Evolutionary conservation across 2,888 invertebrate species (phyloP).

Genomic region (Amorpha juglandis): DNA sequence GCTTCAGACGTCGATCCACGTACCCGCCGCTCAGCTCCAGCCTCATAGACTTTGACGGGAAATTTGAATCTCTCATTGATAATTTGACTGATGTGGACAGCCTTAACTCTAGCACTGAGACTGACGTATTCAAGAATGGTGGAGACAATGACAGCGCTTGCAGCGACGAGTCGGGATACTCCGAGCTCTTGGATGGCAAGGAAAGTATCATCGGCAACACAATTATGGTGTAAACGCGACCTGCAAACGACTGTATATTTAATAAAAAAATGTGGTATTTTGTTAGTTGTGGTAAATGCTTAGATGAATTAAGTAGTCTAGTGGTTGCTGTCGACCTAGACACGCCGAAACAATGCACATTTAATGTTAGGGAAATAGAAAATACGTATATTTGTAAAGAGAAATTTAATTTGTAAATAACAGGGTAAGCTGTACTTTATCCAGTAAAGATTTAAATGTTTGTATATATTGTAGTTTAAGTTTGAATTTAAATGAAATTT

Average conservation of each 20-base stretch:
- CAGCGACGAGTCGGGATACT: constrained; percentile 96
- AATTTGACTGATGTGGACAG: constrained; percentile 73
- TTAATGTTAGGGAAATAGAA: constrained; percentile 10
- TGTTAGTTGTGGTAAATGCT: constrained; percentile 19
- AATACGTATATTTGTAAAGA: constrained; percentile 17
- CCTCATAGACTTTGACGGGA: constrained; percentile 63
- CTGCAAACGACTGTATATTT: constrained; percentile 8
- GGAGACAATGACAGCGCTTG: constrained; percentile 91
- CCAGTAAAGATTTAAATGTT: constrained; percentile 63
- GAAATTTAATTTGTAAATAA: constrained; percentile 52
- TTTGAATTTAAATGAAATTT: constrained; percentile 54
- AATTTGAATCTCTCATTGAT: constrained; percentile 75
- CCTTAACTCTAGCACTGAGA: constrained; percentile 69
- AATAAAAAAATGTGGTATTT: constrained; percentile 22
- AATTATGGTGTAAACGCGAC: constrained; percentile 69
- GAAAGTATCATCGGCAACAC: constrained; percentile 79
- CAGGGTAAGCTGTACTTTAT: constrained; percentile 62
- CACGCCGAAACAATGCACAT: constrained; percentile 21
- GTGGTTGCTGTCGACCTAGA: no score
- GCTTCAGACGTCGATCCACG: constrained; percentile 72
- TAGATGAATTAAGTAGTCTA: constrained; percentile 18
- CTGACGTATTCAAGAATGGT: constrained; percentile 76
- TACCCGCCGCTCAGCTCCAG: constrained; percentile 71
- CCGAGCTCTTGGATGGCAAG: constrained; percentile 87
- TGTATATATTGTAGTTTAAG: constrained; percentile 72